phyloP scores from a whole-genome alignment of 1,140 invertebrate genomes.

The Meloidogyne floridensis region DNA sequence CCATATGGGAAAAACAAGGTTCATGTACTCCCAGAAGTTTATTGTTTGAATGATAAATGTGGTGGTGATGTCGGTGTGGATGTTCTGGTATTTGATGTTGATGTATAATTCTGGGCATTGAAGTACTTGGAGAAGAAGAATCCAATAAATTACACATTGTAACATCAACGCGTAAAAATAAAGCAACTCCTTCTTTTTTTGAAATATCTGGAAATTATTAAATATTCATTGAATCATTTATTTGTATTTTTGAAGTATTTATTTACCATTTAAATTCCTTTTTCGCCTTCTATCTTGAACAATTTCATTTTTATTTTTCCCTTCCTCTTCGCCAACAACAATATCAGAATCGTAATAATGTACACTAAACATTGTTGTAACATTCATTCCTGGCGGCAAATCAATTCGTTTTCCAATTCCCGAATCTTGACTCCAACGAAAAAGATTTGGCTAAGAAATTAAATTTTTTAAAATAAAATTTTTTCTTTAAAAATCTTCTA shows the following conservation, averaged over 20 bases:
- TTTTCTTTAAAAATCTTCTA: background rate
- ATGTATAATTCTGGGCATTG: background rate
- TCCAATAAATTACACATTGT: conserved; percentile 31
- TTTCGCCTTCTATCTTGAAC: conserved; percentile 11
- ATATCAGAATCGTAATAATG: conserved; percentile 12
- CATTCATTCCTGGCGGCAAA: conserved; percentile 24
- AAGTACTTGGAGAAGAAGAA: background rate
- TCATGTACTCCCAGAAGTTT: conserved; percentile 16
- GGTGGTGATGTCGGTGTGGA: conserved; percentile 1
- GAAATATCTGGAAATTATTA: background rate
- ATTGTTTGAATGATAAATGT: background rate
- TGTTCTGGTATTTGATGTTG: background rate
- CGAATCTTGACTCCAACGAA: conserved; percentile 14
- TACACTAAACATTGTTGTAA: conserved; percentile 25
- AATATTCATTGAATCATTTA: background rate
- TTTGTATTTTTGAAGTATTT: background rate
- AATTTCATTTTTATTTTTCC: conserved; percentile 5
- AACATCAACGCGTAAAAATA: conserved; percentile 28
- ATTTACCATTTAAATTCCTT: background rate
- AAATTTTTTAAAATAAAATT: background rate
- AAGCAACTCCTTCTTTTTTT: conserved; percentile 20
- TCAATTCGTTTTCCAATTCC: conserved; percentile 22
- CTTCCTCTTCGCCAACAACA: background rate
- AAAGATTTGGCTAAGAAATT: conserved; percentile 15
- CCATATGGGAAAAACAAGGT: conserved; percentile 26